A percentile compares a stretch with the other conserved stretches of the same genome.
Evolutionary conservation across 1,140 invertebrate species (phyloP).

Genomic region (Drosophila elegans): DNA sequence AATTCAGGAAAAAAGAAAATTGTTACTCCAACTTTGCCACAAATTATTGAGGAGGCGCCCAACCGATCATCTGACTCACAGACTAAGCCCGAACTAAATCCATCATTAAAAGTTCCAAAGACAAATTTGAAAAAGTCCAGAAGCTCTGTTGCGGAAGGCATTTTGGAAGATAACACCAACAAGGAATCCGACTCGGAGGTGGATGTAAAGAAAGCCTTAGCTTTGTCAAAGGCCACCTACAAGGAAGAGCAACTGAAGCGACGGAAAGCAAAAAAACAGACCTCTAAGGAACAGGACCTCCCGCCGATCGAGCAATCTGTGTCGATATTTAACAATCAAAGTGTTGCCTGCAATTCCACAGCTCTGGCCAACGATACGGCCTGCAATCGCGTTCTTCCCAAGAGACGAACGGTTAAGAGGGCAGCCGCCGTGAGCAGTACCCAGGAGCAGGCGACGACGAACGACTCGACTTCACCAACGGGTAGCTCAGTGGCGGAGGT

Average conservation of each 20-base stretch:
- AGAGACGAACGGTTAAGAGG: not conserved
- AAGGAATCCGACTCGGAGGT: slow-evolving; percentile 14
- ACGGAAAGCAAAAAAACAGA: not conserved
- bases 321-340: slow-evolving; percentile 48
- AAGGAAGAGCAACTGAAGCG: slow-evolving; percentile 22
- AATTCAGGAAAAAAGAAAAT: not conserved
- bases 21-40: not conserved
- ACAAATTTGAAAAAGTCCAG: not conserved
- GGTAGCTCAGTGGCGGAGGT: too few species aligned
- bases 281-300: not conserved
- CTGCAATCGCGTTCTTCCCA: slow-evolving; percentile 13
- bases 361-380: slow-evolving; percentile 48
- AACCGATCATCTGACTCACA: not conserved
- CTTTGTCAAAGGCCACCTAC: slow-evolving; percentile 36
- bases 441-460: not conserved
- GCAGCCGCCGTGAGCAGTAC: slow-evolving; percentile 25
- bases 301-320: slow-evolving; percentile 8
- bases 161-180: not conserved
- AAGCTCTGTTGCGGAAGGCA: not conserved
- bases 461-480: not conserved
- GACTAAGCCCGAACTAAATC: not conserved
- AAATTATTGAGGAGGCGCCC: not conserved
- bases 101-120: not conserved
- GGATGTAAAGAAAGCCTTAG: slow-evolving; percentile 31
- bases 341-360: slow-evolving; percentile 69